Conservation (phyloP, 37 sponge, comb jelly and placozoan species). For the Axinella damicornis region DNA sequence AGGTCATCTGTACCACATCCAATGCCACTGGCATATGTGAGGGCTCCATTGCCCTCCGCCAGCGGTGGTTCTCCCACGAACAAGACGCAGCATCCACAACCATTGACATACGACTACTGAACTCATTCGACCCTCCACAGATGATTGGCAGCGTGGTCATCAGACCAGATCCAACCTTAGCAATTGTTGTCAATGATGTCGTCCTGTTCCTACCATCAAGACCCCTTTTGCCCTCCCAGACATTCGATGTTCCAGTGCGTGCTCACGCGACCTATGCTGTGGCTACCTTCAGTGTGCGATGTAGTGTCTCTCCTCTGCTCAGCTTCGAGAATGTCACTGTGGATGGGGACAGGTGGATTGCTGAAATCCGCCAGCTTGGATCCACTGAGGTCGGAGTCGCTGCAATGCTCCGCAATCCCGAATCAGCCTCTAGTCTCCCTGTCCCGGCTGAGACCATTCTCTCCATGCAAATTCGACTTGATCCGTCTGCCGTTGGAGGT, state of each 20-base stretch:
- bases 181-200: slow-evolving; percentile 27
- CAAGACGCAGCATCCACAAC: slow-evolving; percentile 4
- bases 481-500: slow-evolving; percentile 17
- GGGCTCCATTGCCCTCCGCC: slow-evolving; percentile 44
- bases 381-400: slow-evolving; percentile 33
- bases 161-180: neutral
- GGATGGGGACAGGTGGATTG: slow-evolving; percentile 56
- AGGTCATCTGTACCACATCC: slow-evolving; percentile 49
- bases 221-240: slow-evolving; percentile 37
- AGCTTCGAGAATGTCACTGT: slow-evolving; percentile 31
- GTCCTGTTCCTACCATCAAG: slow-evolving; percentile 59
- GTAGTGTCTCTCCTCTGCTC: slow-evolving; percentile 39
- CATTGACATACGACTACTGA: slow-evolving; percentile 19
- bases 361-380: slow-evolving; percentile 30
- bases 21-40: slow-evolving; percentile 56
- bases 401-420: slow-evolving; percentile 67
- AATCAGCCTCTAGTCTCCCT: neutral
- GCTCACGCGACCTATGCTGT: slow-evolving; percentile 69
- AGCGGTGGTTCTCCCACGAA: slow-evolving; percentile 42
- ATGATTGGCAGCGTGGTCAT: slow-evolving; percentile 49
- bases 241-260: slow-evolving; percentile 43
- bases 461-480: slow-evolving; percentile 35
- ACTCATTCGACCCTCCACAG: slow-evolving; percentile 25
- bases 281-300: slow-evolving; percentile 65
- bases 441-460: slow-evolving; percentile 41